Base-by-base conservation (phyloP, 2,797 vertebrate genomes). In the Muscicapa striata region DNA sequence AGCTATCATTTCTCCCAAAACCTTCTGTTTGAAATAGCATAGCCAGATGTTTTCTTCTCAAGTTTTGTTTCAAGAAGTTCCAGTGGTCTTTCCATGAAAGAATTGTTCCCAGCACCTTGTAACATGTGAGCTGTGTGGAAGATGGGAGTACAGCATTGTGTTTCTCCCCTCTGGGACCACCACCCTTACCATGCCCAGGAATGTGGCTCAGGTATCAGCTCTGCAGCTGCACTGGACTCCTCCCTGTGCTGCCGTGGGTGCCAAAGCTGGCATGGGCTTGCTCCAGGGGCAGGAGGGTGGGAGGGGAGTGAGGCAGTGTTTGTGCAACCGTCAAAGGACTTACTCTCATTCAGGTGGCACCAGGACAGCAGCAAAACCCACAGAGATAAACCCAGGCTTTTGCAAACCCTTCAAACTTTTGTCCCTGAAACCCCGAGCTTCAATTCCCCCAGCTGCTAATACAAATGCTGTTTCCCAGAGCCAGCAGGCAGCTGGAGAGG, bases 121-220 rank as follows among this genome's bases (percentile, higher is more conserved):
- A 68, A 41, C 0, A 2, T 0, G 0, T 1, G 1, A 81, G 48
- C 14, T 74, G n/a, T 40, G 17, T 2, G 2, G n/a, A 62, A 66
- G 20, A 1, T 0, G 23, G 34, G 32, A 59, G 20, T 1, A 0
- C 7, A 29, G 20, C 46, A 52, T 19, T n/a, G 22, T 58, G 30
- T 36, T 43, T 62, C n/a, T 62, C 13, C 16, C 26, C 23, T 40
- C 46, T 3, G 1, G 40, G 40, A 15, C 27, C 27, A 61, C 18
- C 21, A 48, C 9, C 19, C 22, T 55, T 36, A 16, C 21, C 49
- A 66, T 66, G 30, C 10, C 3, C 1, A 16, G 41, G 36, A 14
- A 61, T 70, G 22, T 1, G 1, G 36, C 55, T 74, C 23, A 45
- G 63, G 24, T 4, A 3, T 23, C 73, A 49, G 11, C 29, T 38